Evolutionary conservation across 2,888 invertebrate species (phyloP), one percentile per base, ranked within the genome.

Genomic region (Xestia c-nigrum): DNA sequence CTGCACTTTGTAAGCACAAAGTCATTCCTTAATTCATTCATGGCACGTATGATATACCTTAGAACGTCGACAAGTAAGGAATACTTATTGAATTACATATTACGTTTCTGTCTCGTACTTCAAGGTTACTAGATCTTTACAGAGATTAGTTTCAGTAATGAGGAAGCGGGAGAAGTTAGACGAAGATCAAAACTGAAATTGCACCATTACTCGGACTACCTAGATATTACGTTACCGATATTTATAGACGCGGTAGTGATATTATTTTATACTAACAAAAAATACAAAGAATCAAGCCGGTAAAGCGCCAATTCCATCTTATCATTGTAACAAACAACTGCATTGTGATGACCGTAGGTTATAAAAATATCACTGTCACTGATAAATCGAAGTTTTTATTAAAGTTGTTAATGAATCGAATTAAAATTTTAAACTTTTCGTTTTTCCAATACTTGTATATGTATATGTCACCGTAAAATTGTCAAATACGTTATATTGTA

Each of bases 21-120:
- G 31, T 52, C 59, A 65, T 50, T 80, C 68, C 31, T 59, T 59
- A 47, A 81, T 75, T 69, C 68, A 69, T 85, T 61, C 72, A 69
- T 9, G 52, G 24, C 47, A 74, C 40, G 69, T 50, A 72, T 46
- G 7, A 59, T 50, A 65, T 72, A 69, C 31, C 31, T 31, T 2
- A 80, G 65, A 68, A 72, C 71, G 55, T 69, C 66, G 40, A 67
- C 50, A 21, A 43, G 38, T n/a, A 68, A 57, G 50, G 21, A 73
- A 74, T 24, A 78, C 64, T 16, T 14, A 68, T 64, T 64, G 14
- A 19, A 16, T 50, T 63, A 74, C 14, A 24, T 66, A 31, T 55
- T 69, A 55, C 24, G 46, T 71, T 75, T 55, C 68, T 52, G 68
- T 66, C 61, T 80, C 52, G 47, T 74, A 9, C 1, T 67, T 52